Base-by-base conservation (phyloP, 2,888 invertebrate genomes). In the Eudemis profundana region DNA sequence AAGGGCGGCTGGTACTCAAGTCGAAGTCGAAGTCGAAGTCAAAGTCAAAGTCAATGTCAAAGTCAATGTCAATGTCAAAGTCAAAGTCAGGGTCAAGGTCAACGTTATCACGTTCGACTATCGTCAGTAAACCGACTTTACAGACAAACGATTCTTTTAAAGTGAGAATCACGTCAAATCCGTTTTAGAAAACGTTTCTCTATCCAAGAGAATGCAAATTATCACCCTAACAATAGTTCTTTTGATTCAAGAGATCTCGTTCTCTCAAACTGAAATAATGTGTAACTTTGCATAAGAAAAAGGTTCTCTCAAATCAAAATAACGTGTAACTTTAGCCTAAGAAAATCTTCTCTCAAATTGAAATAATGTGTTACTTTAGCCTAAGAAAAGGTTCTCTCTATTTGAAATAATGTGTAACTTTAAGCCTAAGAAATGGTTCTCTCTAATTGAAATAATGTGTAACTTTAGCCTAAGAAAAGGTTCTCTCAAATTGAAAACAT, bases 201-300 rank as follows among this genome's bases (percentile, higher is more conserved):
- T 7, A 10, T 44, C 44, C 44, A 44, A 44, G 44, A 44, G 44
- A 44, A 44, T 44, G 19, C 44, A 15, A 5, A 38, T 38, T 38
- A 38, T 38, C 38, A 38, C 38, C 14, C 14, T 14, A 38, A 38
- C n/a, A 38, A n/a, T 38, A 38, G 3, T 38, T 38, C 36, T 38
- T n/a, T 38, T 38, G 38, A 38, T 38, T n/a, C n/a, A n/a, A n/a
- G n/a, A n/a, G n/a, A n/a, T n/a, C n/a, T n/a, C n/a, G n/a, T n/a
- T n/a, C n/a, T n/a, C n/a, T n/a, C n/a, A n/a, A n/a, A n/a, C n/a
- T n/a, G n/a, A n/a, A n/a, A n/a, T n/a, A n/a, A n/a, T n/a, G n/a
- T n/a, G n/a, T 23, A 23, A 23, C 2, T 36, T 36, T 2, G 10
- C 3, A 36, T 36, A 36, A 36, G 36, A 36, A 5, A n/a, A 36